phyloP scores from a whole-genome alignment of 1,140 invertebrate species.

The Thalassaphorura encarpata region DNA sequence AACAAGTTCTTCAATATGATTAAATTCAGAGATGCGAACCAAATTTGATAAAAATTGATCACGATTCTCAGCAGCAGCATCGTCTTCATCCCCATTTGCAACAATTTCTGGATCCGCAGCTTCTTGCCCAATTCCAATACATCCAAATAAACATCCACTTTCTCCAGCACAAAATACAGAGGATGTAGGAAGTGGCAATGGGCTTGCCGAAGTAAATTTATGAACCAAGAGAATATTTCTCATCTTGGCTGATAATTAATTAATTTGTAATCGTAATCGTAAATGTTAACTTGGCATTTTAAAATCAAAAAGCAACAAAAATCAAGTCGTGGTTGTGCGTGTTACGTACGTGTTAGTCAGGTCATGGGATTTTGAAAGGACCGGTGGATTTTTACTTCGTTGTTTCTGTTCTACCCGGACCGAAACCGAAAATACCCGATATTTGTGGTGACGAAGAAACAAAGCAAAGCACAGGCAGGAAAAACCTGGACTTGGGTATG shows the following conservation, averaged over 20 bases:
- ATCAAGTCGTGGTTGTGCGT: too few relatives aligned
- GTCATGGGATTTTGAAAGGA: too few relatives aligned
- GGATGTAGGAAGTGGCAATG: background rate
- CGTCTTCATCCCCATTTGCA: background rate
- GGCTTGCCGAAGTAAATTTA: background rate
- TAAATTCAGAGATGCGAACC: background rate
- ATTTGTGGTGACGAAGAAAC: too few relatives aligned
- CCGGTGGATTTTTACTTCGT: too few relatives aligned
- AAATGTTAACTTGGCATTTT: too few relatives aligned
- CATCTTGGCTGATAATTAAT: constrained; percentile 12
- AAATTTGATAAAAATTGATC: background rate
- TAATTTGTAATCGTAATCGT: too few relatives aligned
- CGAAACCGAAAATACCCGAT: too few relatives aligned
- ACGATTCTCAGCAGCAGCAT: background rate
- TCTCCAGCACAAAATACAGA: constrained; percentile 15
- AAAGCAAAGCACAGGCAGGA: too few relatives aligned
- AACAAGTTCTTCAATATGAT: constrained; percentile 3
- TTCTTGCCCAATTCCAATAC: background rate
- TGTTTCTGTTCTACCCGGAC: too few relatives aligned
- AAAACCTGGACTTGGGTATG: too few relatives aligned
- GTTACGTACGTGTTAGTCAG: too few relatives aligned
- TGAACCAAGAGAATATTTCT: constrained; percentile 15
- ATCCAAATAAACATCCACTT: constrained; percentile 7
- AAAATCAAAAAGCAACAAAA: too few relatives aligned
- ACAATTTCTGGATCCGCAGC: background rate